Evolutionary conservation across 2,113 vertebrate species (phyloP), one percentile per base, ranked within the genome.

Genomic region (Centropus bengalensis): DNA sequence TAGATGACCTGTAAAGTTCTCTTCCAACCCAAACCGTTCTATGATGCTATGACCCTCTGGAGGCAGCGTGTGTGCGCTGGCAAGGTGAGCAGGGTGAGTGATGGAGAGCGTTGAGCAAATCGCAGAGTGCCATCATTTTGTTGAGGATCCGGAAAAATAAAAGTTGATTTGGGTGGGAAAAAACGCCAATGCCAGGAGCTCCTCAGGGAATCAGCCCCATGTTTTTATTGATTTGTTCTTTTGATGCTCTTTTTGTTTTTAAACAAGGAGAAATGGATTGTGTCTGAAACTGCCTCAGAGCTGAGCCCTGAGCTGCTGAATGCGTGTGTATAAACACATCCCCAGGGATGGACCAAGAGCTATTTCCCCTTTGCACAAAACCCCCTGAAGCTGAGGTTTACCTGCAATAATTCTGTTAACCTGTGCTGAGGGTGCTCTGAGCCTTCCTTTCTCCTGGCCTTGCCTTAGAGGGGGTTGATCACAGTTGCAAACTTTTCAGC

Each of bases 361-460:
- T 33, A 0, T 23, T 62, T 77, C n/a, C 33, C 28, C 30, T 47
- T 30, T 14, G 33, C 9, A 14, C 27, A 11, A 20, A 67, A 3
- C n/a, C 14, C 14, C 0, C 42, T 14, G n/a, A 4, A 40, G 51
- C 30, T 6, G 24, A 68, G 59, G 4, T 58, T 82, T 26, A 1
- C 6, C 0, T 16, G 24, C 30, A 6, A 4, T 1, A 1, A 22
- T 63, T 5, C 56, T 8, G 8, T 20, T 14, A 2, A 7, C 9
- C 54, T 20, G 0, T 0, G 5, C 54, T 15, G 28, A 81, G 69
- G 55, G 2, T 89, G 77, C 69, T 77, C 84, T 40, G 15, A 19
- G 32, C 16, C 42, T 70, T 66, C 52, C 47, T 49, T 44, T 28
- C 42, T 58, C 33, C 74, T 2, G 0, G 0, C 1, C 21, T 6